phyloP scores from a whole-genome alignment of 92 coral and sea anemone genomes.

The Pocillopora grandis region DNA sequence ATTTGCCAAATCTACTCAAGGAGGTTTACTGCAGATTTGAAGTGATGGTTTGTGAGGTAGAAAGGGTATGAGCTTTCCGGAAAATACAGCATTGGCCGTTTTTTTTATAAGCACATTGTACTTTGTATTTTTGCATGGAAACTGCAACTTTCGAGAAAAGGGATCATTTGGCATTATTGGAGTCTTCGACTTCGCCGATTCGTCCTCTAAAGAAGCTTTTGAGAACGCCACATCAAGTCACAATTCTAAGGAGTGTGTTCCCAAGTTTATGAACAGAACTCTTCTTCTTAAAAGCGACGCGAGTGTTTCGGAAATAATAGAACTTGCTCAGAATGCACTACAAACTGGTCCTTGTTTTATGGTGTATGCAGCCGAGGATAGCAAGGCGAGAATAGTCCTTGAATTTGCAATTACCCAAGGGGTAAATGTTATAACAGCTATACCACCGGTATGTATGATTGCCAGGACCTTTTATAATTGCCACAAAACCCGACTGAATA shows the following conservation, averaged over 20 bases:
- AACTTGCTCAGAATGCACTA: background rate
- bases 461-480: background rate
- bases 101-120: background rate
- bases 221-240: slow-evolving; percentile 22
- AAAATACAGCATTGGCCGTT: slow-evolving; percentile 11
- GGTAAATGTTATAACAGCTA: slow-evolving; percentile 17
- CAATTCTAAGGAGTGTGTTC: slow-evolving; percentile 20
- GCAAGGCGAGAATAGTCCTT: slow-evolving; percentile 11
- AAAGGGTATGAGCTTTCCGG: slow-evolving; percentile 12
- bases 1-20: background rate
- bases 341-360: slow-evolving; percentile 24
- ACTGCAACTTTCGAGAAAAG: slow-evolving; percentile 12
- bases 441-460: slow-evolving; percentile 12
- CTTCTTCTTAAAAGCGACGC: slow-evolving; percentile 5
- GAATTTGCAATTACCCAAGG: slow-evolving; percentile 9
- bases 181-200: slow-evolving; percentile 21
- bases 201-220: background rate
- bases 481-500: too few species aligned
- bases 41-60: slow-evolving; percentile 8
- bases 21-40: background rate
- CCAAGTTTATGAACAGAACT: slow-evolving; percentile 5
- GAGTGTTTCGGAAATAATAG: slow-evolving; percentile 26
- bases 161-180: slow-evolving; percentile 7
- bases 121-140: slow-evolving; percentile 4
- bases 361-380: slow-evolving; percentile 28